phyloP scores from a whole-genome alignment of 2,113 vertebrate genomes.

The Dasypus novemcinctus region DNA sequence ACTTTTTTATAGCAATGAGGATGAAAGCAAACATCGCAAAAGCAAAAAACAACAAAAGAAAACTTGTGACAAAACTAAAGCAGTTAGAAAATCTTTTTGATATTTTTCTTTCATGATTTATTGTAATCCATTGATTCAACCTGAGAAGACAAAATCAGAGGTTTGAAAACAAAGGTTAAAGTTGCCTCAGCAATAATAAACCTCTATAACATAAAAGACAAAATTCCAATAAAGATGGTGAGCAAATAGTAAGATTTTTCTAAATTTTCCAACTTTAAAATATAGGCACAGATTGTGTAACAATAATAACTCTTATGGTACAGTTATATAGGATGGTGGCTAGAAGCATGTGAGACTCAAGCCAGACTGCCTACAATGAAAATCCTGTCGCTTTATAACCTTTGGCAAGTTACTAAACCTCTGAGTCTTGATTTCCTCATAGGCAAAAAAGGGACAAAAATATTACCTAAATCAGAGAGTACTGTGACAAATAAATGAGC shows the following conservation, averaged over 20 bases:
- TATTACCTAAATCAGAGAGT: not conserved
- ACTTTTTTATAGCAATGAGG: conserved; percentile 33
- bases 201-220: not conserved
- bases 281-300: not conserved
- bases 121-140: not conserved
- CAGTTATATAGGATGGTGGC: not conserved
- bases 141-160: not conserved
- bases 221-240: not conserved
- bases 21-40: not conserved
- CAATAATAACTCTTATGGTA: not conserved
- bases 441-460: not conserved
- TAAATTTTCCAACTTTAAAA: conserved; percentile 34
- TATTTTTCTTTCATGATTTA: conserved; percentile 15
- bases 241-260: not conserved
- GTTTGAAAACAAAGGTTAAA: not conserved
- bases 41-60: not conserved
- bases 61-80: not conserved
- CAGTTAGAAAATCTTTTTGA: not conserved
- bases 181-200: not conserved
- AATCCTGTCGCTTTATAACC: not conserved
- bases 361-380: not conserved
- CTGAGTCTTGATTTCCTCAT: not conserved
- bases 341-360: not conserved
- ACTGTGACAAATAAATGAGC: not conserved
- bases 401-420: not conserved